Evolutionary conservation across 2,888 invertebrate genomes (phyloP), one percentile per base, ranked within the genome.

Genomic region (Thelaira solivaga): DNA sequence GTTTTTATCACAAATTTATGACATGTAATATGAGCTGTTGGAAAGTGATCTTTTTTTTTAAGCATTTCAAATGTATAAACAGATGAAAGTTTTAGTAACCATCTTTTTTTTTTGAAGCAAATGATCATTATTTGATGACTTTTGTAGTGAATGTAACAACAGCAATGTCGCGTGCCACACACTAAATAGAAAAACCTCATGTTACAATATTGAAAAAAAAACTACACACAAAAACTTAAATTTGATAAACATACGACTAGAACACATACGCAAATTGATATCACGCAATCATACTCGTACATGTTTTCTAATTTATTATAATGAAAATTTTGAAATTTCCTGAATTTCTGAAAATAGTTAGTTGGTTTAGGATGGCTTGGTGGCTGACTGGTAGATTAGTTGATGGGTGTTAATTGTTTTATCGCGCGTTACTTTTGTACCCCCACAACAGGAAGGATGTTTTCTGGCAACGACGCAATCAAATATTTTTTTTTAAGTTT

Each of bases 381-480:
- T 20, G 24, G 36, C 29, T 51, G 65, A 11, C 6, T 20, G 10
- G 29, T 20, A 43, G 65, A 11, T 5, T 20, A 7, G 29, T 20
- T 20, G 24, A 20, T 11, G 59, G 74, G 78, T 74, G 78, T 78
- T 78, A 78, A 78, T 78, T 69, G 74, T 59, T 78, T 78, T 78
- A 69, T 78, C 74, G 74, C 74, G 29, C 34, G 11, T 62, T 43
- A 7, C 6, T 41, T 45, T 41, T 18, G 16, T n/a, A n/a, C n/a
- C 39, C 20, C 26, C 11, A 51, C 29, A 51, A 16, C 18, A 1
- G 8, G 13, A 65, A 36, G 34, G 16, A 39, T 55, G 49, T 26
- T 24, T 34, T 24, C 18, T 41, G 11, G 13, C 16, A 16, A 47
- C 22, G 36, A 67, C 2, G 16, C 36, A 2, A 16, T 39, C 16